Conservation (phyloP, 1,140 invertebrate genomes). For the Hylaeus anthracinus region DNA sequence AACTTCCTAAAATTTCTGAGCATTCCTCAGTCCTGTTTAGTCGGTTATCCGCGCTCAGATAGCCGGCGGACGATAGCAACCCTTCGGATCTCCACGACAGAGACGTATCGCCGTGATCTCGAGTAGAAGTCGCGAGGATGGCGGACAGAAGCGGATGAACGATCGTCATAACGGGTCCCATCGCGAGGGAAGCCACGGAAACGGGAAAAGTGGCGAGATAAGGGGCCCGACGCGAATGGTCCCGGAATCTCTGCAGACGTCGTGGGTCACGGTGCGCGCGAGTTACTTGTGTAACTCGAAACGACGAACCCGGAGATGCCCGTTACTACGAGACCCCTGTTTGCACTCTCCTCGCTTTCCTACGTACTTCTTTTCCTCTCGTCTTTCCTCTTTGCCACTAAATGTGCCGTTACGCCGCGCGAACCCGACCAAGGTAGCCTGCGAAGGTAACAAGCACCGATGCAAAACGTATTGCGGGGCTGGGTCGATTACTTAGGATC, state of each 20-base stretch:
- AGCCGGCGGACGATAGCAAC: neutral
- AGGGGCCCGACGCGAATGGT: constrained; percentile 42
- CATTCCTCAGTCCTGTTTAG: neutral
- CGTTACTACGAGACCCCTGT: constrained; percentile 28
- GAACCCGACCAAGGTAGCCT: constrained; percentile 6
- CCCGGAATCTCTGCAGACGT: constrained; percentile 35
- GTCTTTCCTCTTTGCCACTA: constrained; percentile 9
- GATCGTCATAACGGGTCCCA: constrained; percentile 55
- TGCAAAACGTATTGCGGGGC: constrained; percentile 45
- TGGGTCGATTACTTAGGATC: constrained; percentile 59
- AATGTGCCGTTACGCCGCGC: constrained; percentile 53
- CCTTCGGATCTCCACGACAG: neutral
- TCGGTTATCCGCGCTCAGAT: neutral
- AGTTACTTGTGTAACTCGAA: constrained; percentile 67
- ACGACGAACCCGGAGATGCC: constrained; percentile 62
- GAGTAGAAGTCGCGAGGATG: constrained; percentile 9
- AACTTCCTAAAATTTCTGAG: too few species aligned
- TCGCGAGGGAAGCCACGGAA: constrained; percentile 38
- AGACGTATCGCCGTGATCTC: constrained; percentile 27
- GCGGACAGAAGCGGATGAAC: constrained; percentile 46
- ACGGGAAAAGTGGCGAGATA: constrained; percentile 61
- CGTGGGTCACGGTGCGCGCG: constrained; percentile 61
- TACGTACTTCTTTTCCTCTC: constrained; percentile 2
- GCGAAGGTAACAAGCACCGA: neutral
- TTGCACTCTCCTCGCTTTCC: neutral